Percentiles rank a stretch among this genome's conserved stretches.
These are phyloP conservation scores for Trididemnum miniatum DNA, from an alignment of 23 tunicate genomes.

Conservation along the genomic window DNA sequence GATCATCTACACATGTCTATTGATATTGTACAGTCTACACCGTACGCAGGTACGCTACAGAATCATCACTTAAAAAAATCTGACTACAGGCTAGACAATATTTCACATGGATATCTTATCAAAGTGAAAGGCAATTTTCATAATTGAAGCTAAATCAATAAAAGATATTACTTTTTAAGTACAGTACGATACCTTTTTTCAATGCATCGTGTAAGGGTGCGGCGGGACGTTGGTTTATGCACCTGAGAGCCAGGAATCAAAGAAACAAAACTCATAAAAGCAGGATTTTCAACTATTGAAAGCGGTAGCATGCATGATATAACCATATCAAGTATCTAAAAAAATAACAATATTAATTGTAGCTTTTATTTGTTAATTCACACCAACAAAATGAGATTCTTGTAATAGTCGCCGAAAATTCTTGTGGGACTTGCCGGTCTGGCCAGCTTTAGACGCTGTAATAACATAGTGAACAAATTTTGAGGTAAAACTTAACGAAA, in stretches of 20 bases:
- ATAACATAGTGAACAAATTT: too few species aligned
- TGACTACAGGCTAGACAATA: too few species aligned
- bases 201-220: not conserved
- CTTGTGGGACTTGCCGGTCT: too few species aligned
- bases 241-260: not conserved
- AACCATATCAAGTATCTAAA: not conserved
- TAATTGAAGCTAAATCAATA: not conserved
- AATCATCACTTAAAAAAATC: too few species aligned
- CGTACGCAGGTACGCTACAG: too few species aligned
- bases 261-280: not conserved
- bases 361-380: not conserved
- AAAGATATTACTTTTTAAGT: not conserved
- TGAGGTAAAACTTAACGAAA: too few species aligned
- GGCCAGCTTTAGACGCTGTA: too few species aligned
- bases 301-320: not conserved
- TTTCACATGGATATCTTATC: too few species aligned
- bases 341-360: not conserved
- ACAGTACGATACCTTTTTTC: not conserved
- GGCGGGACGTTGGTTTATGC: not conserved
- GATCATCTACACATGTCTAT: too few species aligned
- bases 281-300: not conserved
- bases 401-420: not conserved
- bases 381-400: not conserved
- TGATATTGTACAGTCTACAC: too few species aligned
- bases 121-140: too few species aligned